Conservation (phyloP, 1,140 invertebrate species). For the Pseudoatta argentina region DNA sequence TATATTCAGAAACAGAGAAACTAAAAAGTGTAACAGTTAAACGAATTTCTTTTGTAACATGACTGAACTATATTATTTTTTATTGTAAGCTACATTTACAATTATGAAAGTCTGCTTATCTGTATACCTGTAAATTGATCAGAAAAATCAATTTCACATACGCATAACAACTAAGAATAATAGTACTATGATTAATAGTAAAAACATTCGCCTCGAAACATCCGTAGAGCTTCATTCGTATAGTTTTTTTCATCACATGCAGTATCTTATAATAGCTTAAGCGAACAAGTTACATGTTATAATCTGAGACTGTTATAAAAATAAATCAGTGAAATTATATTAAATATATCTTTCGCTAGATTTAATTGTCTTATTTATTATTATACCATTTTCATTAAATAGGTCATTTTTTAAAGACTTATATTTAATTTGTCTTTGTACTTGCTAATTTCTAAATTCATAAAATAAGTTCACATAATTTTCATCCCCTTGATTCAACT, state of each 20-base stretch:
- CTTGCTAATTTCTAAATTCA: neutral
- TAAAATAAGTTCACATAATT: neutral
- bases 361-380: conserved; percentile 45
- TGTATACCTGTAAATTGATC: conserved; percentile 15
- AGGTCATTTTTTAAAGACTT: neutral
- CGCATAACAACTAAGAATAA: conserved; percentile 27
- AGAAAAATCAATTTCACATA: conserved; percentile 26
- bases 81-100: conserved; percentile 28
- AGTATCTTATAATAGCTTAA: conserved; percentile 37
- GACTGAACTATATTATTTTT: conserved; percentile 34
- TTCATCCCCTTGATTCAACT: neutral
- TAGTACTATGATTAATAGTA: neutral
- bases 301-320: conserved; percentile 55
- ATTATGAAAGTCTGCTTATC: conserved; percentile 45
- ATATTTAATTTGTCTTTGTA: neutral
- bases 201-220: conserved; percentile 27
- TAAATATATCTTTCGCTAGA: conserved; percentile 62
- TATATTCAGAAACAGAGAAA: neutral
- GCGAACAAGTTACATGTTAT: conserved; percentile 31
- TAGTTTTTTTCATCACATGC: conserved; percentile 29
- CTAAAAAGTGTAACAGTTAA: conserved; percentile 11
- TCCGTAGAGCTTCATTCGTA: conserved; percentile 31
- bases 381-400: neutral
- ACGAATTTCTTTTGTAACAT: conserved; percentile 21
- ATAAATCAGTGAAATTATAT: conserved; percentile 51